Conservation (phyloP, 2,888 invertebrate genomes). For the Meghimatium bilineatum region DNA sequence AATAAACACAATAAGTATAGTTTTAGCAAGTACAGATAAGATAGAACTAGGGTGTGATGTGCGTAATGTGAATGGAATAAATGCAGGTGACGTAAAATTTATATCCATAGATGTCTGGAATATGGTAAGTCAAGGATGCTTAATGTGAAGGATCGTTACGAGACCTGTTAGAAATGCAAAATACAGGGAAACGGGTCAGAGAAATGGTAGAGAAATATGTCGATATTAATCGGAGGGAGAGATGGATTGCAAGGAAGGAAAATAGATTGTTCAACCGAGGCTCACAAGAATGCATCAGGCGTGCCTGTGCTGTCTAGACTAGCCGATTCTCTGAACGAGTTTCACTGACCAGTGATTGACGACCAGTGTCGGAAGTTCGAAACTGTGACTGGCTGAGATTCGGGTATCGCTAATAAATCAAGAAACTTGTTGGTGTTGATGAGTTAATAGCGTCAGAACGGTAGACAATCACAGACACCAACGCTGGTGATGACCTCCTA, state of each 20-base stretch:
- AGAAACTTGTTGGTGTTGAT: not conserved
- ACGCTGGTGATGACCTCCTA: too few relatives aligned
- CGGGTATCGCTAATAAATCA: not conserved
- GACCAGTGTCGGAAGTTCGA: not conserved
- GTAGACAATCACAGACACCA: not conserved
- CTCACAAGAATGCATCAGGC: not conserved
- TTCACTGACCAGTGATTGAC: not conserved
- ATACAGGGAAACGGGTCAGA: too few relatives aligned
- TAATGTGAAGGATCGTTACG: too few relatives aligned
- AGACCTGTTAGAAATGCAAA: too few relatives aligned
- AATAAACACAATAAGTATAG: too few relatives aligned
- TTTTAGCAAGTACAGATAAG: too few relatives aligned
- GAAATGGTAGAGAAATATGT: too few relatives aligned
- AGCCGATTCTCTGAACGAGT: not conserved
- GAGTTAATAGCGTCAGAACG: not conserved
- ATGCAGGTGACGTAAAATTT: too few relatives aligned
- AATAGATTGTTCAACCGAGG: not conserved
- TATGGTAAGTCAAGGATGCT: too few relatives aligned
- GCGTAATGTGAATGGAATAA: too few relatives aligned
- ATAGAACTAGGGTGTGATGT: too few relatives aligned
- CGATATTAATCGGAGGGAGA: not conserved
- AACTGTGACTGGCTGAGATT: not conserved
- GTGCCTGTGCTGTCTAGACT: slow-evolving; percentile 12
- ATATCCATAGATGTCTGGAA: too few relatives aligned
- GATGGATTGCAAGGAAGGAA: slow-evolving; percentile 6